A percentile compares a stretch with the other conserved stretches of the same genome.
phyloP scores from a whole-genome alignment of 2,888 invertebrate genomes.

The Auanema sp. region DNA sequence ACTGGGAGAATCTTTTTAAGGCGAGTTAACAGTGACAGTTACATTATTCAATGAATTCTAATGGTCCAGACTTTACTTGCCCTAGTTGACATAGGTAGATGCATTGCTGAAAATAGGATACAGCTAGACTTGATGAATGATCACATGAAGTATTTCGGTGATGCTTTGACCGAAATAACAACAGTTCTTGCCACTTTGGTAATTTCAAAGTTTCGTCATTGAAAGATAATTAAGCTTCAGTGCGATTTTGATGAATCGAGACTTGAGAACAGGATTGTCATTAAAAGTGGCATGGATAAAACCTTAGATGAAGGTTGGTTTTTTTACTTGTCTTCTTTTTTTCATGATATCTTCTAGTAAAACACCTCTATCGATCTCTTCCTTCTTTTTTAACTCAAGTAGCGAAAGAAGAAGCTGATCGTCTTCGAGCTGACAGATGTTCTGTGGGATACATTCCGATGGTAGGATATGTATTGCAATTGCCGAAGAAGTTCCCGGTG shows the following conservation, averaged over 20 bases:
- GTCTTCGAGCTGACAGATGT: constrained; percentile 51
- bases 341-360: constrained; percentile 69
- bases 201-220: constrained; percentile 4
- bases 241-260: constrained; percentile 68
- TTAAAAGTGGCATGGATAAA: constrained; percentile 77
- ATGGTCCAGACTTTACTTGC: constrained; percentile 34
- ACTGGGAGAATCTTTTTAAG: constrained; percentile 39
- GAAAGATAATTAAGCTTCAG: constrained; percentile 54
- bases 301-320: constrained; percentile 74
- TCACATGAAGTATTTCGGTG: constrained; percentile 18
- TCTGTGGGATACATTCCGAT: constrained; percentile 69
- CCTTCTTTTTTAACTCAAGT: constrained; percentile 77
- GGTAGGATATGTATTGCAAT: constrained; percentile 77
- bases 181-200: constrained; percentile 70
- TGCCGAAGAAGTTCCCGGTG: constrained; percentile 68
- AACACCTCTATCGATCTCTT: constrained; percentile 74
- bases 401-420: constrained; percentile 72
- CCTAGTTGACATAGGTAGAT: constrained; percentile 31
- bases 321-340: neutral
- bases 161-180: constrained; percentile 24
- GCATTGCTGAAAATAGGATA: constrained; percentile 29
- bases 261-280: constrained; percentile 73
- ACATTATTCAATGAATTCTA: constrained; percentile 1
- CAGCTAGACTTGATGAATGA: constrained; percentile 30
- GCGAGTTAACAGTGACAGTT: constrained; percentile 5